Evolutionary conservation across 2,113 vertebrate species (phyloP), one percentile per base, ranked within the genome.

Genomic region (Artemisiospiza belli): DNA sequence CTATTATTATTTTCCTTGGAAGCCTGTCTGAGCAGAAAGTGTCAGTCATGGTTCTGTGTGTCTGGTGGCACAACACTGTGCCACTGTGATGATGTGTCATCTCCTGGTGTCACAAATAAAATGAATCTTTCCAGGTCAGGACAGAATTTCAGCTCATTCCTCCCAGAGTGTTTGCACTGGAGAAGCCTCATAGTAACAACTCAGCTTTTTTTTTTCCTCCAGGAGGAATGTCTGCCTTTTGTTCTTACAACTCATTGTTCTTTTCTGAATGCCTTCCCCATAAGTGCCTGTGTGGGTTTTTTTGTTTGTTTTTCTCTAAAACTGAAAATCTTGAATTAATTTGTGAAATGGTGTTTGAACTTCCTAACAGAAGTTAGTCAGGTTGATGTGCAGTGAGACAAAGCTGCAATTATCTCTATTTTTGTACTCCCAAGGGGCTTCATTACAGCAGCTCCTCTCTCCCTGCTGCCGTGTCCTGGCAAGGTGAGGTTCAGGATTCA

Each of bases 1-100:
- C 87, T 70, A 25, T 95, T 54, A 67, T 92, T 92, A 86, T 93
- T 97, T 97, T 90, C 49, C 67, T 92, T 92, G 90, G 90, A 94
- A 94, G 61, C 35, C 44, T 11, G 54, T 57, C 67, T 73, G 88
- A 79, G 64, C 82, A 64, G 78, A 83, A 69, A 69, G 63, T 59
- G 93, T 94, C 94, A 91, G 25, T 95, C 94, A 87, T 11, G 35
- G 30, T 20, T 69, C 78, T 24, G 37, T 1, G 11, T 67, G 51
- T 85, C 88, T 83, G 67, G 88, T 3, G 0, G 72, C 81, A 81
- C 47, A 81, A 20, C 52, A 10, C n/a, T 31, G n/a, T n/a, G n/a
- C n/a, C n/a, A n/a, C n/a, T n/a, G n/a, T n/a, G n/a, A n/a, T n/a
- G 83, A 62, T 43, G 52, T 91, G 66, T 87, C 79, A 77, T 77